Conservation (phyloP, 30 jellyfish, hydroid and myxozoan genomes). For the Phacellophora camtschatica region DNA sequence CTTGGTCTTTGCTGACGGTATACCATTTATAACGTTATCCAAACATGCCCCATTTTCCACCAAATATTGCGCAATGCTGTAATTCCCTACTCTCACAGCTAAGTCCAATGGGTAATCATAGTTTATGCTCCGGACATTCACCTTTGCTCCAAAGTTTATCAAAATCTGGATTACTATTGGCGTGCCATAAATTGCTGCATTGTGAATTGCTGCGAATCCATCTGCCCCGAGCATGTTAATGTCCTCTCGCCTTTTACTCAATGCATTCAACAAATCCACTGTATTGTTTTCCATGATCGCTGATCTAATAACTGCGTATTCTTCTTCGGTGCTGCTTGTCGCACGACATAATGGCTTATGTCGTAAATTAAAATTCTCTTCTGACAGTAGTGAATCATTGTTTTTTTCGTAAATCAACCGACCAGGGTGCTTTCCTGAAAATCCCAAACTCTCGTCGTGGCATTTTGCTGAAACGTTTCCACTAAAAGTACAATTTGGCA, state of each 20-base stretch:
- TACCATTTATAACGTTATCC: constrained; percentile 73
- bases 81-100: constrained; percentile 84
- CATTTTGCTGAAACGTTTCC: too few relatives aligned
- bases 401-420: too few relatives aligned
- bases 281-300: constrained; percentile 60
- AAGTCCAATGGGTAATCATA: constrained; percentile 78
- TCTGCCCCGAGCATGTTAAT: constrained; percentile 64
- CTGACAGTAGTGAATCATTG: neutral
- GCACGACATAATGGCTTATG: constrained; percentile 7
- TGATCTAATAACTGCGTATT: constrained; percentile 51
- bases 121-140: constrained; percentile 26
- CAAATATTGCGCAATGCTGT: constrained; percentile 73
- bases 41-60: constrained; percentile 76
- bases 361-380: neutral
- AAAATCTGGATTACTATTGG: constrained; percentile 49
- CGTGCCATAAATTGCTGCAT: constrained; percentile 77
- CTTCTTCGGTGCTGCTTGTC: constrained; percentile 57
- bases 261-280: constrained; percentile 52
- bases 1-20: constrained; percentile 19
- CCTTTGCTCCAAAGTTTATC: constrained; percentile 52
- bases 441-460: too few relatives aligned
- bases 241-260: constrained; percentile 44
- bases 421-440: too few relatives aligned
- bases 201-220: constrained; percentile 82
- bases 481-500: neutral